Percentiles rank a stretch among this genome's conserved stretches.
These are phyloP conservation scores for Oncorhynchus masou DNA, from an alignment of 2,113 vertebrate species.

Conservation along the genomic window DNA sequence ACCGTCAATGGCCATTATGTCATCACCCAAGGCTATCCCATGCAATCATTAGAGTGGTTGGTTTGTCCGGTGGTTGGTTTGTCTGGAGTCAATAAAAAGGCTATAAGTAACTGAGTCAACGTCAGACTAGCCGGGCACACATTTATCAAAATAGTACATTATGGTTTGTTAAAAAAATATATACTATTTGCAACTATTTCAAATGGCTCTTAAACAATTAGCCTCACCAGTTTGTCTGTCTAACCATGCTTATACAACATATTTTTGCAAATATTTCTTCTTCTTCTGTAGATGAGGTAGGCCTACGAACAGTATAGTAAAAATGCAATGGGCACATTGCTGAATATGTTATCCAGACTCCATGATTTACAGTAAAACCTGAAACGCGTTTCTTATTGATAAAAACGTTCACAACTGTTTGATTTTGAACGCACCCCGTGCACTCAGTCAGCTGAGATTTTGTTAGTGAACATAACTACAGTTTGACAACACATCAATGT, in stretches of 20 bases:
- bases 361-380: neutral
- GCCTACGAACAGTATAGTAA: too few relatives aligned
- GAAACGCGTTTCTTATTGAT: neutral
- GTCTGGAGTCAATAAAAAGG: neutral
- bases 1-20: too few relatives aligned
- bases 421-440: too few relatives aligned
- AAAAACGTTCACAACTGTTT: neutral
- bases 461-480: constrained; percentile 56
- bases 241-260: too few relatives aligned
- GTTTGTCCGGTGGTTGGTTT: too few relatives aligned
- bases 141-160: neutral
- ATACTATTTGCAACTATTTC: neutral
- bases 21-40: too few relatives aligned
- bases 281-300: too few relatives aligned
- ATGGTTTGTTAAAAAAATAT: neutral
- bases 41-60: too few relatives aligned
- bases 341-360: constrained; percentile 9
- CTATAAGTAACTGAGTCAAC: neutral
- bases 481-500: constrained; percentile 63
- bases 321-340: neutral
- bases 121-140: neutral
- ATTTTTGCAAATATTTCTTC: too few relatives aligned
- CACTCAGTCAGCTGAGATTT: constrained; percentile 33
- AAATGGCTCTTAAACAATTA: too few relatives aligned
- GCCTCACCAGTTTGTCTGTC: too few relatives aligned